phyloP scores from a whole-genome alignment of 1,140 invertebrate genomes.

The Sminthurides bifidus region DNA sequence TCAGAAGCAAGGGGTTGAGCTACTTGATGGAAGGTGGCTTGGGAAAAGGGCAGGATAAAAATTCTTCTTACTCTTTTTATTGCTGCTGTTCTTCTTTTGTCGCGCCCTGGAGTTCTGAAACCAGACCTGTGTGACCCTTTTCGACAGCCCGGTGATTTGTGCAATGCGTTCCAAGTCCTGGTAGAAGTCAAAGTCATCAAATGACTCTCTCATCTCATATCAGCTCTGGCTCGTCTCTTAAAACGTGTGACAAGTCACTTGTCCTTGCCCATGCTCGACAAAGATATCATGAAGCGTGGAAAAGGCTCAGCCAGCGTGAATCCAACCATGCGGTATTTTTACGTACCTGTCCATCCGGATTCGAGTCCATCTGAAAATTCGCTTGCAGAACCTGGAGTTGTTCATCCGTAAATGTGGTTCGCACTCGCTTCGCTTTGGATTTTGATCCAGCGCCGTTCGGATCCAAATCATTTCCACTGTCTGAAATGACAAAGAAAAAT shows the following conservation, averaged over 20 bases:
- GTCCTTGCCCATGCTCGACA: too few relatives aligned
- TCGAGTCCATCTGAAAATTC: constrained; percentile 54
- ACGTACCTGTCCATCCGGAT: constrained; percentile 50
- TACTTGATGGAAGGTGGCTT: neutral
- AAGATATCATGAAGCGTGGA: too few relatives aligned
- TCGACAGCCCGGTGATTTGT: constrained; percentile 52
- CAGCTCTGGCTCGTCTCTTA: too few relatives aligned
- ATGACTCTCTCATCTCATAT: too few relatives aligned
- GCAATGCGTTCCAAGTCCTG: constrained; percentile 53
- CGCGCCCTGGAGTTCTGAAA: constrained; percentile 95
- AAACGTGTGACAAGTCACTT: too few relatives aligned
- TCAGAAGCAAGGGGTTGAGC: neutral
- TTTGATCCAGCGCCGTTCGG: constrained; percentile 23
- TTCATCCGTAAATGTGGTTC: constrained; percentile 59
- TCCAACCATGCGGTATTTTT: too few relatives aligned
- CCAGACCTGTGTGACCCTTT: constrained; percentile 81
- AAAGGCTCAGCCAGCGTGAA: too few relatives aligned
- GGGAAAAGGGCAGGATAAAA: constrained; percentile 4
- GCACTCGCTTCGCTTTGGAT: constrained; percentile 49
- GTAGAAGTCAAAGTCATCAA: constrained; percentile 1
- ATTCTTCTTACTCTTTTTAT: constrained; percentile 21
- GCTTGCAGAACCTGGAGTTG: constrained; percentile 53
- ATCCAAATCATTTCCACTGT: constrained; percentile 23
- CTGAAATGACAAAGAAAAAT: constrained; percentile 7
- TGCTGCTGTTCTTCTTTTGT: constrained; percentile 74